phyloP scores from a whole-genome alignment of 2,888 invertebrate species.

The Criorhina ranunculi region DNA sequence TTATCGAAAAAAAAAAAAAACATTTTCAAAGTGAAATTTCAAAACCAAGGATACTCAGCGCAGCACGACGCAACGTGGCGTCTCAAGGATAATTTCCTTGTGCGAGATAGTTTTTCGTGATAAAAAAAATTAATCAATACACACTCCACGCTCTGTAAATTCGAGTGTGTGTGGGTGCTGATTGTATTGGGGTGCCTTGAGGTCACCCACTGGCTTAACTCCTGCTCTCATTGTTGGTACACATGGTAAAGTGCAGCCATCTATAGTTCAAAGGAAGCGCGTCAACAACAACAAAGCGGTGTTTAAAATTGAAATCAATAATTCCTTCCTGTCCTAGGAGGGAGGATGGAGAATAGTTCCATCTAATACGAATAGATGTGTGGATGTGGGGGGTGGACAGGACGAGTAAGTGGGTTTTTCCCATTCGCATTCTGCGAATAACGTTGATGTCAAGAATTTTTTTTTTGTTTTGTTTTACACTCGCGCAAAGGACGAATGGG shows the following conservation, averaged over 20 bases:
- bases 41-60: slow-evolving; percentile 28
- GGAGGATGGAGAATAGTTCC: slow-evolving; percentile 9
- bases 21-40: slow-evolving; percentile 36
- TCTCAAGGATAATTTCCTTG: slow-evolving; percentile 59
- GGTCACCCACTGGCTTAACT: slow-evolving; percentile 36
- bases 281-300: slow-evolving; percentile 15
- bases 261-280: slow-evolving; percentile 2
- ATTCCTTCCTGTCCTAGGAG: neutral
- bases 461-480: neutral
- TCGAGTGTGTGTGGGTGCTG: neutral
- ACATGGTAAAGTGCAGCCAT: slow-evolving; percentile 20
- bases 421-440: slow-evolving; percentile 6
- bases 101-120: slow-evolving; percentile 51
- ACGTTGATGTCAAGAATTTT: neutral
- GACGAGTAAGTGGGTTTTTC: neutral
- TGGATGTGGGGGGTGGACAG: no score
- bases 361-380: neutral
- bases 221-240: slow-evolving; percentile 30
- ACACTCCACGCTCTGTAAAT: neutral
- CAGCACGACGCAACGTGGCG: neutral
- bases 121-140: slow-evolving; percentile 56
- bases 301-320: slow-evolving; percentile 33
- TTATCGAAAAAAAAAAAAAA: slow-evolving; percentile 2
- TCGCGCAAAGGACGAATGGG: neutral
- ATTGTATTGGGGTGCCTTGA: slow-evolving; percentile 1